phyloP scores from a whole-genome alignment of 2,888 invertebrate species.

The Netelia inedita region DNA sequence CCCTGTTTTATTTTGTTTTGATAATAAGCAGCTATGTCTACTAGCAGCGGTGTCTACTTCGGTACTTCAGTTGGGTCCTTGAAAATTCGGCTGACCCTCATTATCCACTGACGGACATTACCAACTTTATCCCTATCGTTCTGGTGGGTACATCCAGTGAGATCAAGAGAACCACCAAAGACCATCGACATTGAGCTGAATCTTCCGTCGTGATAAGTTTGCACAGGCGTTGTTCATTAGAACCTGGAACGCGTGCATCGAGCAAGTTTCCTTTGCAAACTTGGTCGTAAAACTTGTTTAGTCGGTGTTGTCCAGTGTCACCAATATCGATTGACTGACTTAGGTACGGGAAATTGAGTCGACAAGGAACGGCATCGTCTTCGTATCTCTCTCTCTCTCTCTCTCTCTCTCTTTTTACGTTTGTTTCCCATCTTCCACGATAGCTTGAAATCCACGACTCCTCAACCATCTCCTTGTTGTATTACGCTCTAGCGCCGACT shows the following conservation, averaged over 20 bases:
- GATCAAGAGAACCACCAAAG: constrained; percentile 10
- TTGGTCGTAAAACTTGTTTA: constrained; percentile 55
- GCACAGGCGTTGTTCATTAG: constrained; percentile 23
- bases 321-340: constrained; percentile 45
- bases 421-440: background rate
- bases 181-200: constrained; percentile 2
- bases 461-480: background rate
- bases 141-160: background rate
- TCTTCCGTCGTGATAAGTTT: constrained; percentile 46
- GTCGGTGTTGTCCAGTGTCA: constrained; percentile 30
- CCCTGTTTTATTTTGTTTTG: too few relatives aligned
- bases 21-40: too few relatives aligned
- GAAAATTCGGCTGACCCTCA: too few relatives aligned
- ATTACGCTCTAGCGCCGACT: background rate
- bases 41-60: too few relatives aligned
- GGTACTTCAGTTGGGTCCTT: too few relatives aligned
- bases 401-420: background rate
- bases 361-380: constrained; percentile 45
- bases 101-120: too few relatives aligned
- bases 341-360: constrained; percentile 55
- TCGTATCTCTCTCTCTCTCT: background rate
- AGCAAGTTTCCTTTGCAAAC: constrained; percentile 26
- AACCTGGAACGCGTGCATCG: background rate
- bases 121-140: background rate
- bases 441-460: constrained; percentile 27